Evolutionary conservation across 2,113 vertebrate genomes (phyloP).

Genomic region (Misgurnus anguillicaudatus): DNA sequence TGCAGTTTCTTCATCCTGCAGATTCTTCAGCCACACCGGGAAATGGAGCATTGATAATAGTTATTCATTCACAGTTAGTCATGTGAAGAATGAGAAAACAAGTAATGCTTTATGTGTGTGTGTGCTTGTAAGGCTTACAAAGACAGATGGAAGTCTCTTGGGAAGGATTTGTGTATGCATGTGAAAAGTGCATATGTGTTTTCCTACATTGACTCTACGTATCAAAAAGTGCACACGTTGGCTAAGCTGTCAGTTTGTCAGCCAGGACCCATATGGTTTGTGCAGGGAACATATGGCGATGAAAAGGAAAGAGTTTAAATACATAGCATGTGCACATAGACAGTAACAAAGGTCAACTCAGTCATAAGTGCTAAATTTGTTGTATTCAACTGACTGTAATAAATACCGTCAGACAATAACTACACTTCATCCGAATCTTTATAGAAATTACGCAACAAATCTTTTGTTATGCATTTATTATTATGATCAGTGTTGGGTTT

Average conservation of each 20-base stretch:
- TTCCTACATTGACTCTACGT: not conserved
- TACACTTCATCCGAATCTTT: no score
- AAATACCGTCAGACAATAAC: not conserved
- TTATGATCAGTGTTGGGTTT: no score
- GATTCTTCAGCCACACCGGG: not conserved
- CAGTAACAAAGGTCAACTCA: not conserved
- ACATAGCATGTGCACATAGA: not conserved
- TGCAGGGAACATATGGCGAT: slow-evolving; percentile 19
- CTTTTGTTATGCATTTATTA: no score
- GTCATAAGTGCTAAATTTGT: not conserved
- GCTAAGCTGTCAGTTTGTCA: not conserved
- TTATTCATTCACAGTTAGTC: not conserved
- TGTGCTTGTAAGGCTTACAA: not conserved
- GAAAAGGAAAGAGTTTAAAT: not conserved
- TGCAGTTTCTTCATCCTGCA: not conserved
- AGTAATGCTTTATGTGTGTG: not conserved
- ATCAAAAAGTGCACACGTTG: not conserved
- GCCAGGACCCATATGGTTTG: slow-evolving; percentile 16
- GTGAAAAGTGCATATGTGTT: not conserved
- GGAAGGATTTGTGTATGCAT: not conserved
- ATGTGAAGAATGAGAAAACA: not conserved
- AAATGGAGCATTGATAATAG: slow-evolving; percentile 14
- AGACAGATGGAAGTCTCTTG: not conserved
- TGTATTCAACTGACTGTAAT: not conserved
- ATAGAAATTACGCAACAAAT: no score